Evolutionary conservation across 2,888 invertebrate species (phyloP).

Genomic region (Luperina nickerlii): DNA sequence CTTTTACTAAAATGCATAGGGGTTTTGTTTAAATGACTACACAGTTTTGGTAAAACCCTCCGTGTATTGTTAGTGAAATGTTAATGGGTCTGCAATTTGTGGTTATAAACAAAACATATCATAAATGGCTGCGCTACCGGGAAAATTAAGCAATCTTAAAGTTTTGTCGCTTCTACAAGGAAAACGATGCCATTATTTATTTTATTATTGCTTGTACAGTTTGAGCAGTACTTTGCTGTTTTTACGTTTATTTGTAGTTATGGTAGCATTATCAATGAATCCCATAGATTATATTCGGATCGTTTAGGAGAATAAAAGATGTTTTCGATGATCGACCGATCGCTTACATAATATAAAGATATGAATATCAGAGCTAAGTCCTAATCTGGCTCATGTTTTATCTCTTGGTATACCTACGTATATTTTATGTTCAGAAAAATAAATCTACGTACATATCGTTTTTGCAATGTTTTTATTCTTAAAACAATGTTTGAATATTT

Average conservation of each 20-base stretch:
- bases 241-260: background rate
- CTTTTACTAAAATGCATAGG: slow-evolving; percentile 71
- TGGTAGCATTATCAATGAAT: background rate
- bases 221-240: background rate
- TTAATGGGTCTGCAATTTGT: slow-evolving; percentile 64
- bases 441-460: background rate
- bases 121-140: slow-evolving; percentile 77
- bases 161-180: slow-evolving; percentile 67
- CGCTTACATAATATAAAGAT: background rate
- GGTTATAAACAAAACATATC: slow-evolving; percentile 72
- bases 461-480: background rate
- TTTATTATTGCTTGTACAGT: background rate
- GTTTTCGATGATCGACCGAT: background rate
- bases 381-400: background rate
- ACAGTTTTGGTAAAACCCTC: slow-evolving; percentile 61
- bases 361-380: background rate
- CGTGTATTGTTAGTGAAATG: slow-evolving; percentile 72
- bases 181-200: slow-evolving; percentile 64
- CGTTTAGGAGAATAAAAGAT: background rate
- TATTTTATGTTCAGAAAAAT: too few species aligned
- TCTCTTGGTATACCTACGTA: background rate
- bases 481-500: background rate
- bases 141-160: slow-evolving; percentile 80
- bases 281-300: background rate
- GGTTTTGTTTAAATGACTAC: slow-evolving; percentile 53